A percentile compares a stretch with the other conserved stretches of the same genome.
Conservation (phyloP, 2,113 vertebrate genomes). For the Gallinago media region DNA sequence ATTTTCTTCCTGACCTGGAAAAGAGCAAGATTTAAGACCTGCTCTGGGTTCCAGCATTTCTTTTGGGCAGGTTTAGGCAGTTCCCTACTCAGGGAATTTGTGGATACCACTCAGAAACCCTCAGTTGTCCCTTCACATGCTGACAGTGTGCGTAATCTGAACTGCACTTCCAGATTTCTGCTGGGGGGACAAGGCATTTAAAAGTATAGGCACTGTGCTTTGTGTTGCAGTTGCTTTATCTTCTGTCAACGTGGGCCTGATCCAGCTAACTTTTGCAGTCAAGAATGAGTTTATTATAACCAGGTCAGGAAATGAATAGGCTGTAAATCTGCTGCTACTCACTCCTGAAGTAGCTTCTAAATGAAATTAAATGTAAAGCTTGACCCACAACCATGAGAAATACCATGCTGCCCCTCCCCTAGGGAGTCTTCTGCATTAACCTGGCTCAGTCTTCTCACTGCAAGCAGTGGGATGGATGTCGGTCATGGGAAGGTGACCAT, state of each 20-base stretch:
- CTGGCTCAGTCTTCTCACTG: not conserved
- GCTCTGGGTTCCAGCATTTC: not conserved
- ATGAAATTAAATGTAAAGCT: not conserved
- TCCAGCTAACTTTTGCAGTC: not conserved
- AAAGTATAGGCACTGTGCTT: not conserved
- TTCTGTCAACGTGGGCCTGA: not conserved
- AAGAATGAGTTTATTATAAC: not conserved
- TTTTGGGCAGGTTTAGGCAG: not conserved
- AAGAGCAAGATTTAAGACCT: not conserved
- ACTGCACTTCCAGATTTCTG: not conserved
- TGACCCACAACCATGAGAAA: not conserved
- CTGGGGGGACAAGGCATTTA: not conserved
- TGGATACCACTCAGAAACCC: not conserved
- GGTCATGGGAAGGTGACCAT: not conserved
- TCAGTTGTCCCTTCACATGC: not conserved
- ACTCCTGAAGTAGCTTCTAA: not conserved
- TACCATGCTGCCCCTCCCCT: not conserved
- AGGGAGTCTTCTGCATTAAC: not conserved
- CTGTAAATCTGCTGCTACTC: not conserved
- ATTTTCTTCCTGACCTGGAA: not conserved
- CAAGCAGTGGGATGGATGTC: not conserved
- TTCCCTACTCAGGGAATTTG: not conserved
- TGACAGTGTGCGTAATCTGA: not conserved
- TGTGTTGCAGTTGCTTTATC: not conserved
- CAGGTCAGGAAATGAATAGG: not conserved